These are phyloP conservation scores for Smittia aterrima DNA, from an alignment of 2,888 invertebrate genomes.

Conservation along the genomic window DNA sequence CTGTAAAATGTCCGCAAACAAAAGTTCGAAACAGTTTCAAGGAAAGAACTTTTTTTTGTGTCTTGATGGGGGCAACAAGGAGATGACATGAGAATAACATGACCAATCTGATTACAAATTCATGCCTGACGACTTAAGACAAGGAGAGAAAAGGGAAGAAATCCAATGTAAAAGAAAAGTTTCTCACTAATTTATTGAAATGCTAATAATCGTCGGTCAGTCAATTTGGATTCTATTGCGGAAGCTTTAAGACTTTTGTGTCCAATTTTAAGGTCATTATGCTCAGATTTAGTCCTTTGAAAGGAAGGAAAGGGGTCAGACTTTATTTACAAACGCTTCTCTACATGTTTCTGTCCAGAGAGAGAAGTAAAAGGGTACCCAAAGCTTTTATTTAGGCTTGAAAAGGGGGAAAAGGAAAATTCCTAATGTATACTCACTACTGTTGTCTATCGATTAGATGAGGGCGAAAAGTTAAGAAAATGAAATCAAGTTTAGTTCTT, in stretches of 20 bases:
- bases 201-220: constrained; percentile 34
- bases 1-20: neutral
- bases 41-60: neutral
- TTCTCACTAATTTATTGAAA: constrained; percentile 5
- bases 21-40: neutral
- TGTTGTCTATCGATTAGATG: no score
- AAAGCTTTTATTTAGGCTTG: neutral
- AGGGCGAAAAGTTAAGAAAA: no score
- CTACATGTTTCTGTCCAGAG: neutral
- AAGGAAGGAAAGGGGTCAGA: no score
- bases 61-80: no score
- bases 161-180: neutral
- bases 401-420: neutral
- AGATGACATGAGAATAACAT: no score
- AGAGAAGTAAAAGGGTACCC: constrained; percentile 18
- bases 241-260: constrained; percentile 24
- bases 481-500: no score
- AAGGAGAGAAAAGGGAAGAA: no score
- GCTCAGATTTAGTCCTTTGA: constrained; percentile 26
- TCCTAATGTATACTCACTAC: neutral
- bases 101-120: no score
- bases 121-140: no score
- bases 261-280: constrained; percentile 37
- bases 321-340: neutral
- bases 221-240: constrained; percentile 26